Base-by-base conservation (phyloP, 2,113 vertebrate genomes). In the Seriola aureovittata region DNA sequence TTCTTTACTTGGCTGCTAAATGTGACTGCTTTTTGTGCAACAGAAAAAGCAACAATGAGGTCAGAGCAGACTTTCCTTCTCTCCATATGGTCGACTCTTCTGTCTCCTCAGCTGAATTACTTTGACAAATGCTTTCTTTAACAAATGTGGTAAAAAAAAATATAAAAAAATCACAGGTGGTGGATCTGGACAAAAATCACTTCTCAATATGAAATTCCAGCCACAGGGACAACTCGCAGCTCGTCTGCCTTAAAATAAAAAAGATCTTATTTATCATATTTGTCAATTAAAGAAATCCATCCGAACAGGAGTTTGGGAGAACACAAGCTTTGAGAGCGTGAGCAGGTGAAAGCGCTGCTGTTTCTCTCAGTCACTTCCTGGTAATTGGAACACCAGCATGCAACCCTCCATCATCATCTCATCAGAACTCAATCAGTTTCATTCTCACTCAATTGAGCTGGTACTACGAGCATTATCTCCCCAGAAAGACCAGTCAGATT, bases 361-460 rank as follows among this genome's bases (percentile, higher is more conserved):
- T 57, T 25, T 3, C 29, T 42, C 38, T 52, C 21, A 79, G 32
- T 67, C 62, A 71, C 38, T 77, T 79, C 72, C 23, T 13, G 29
- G 34, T 55, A 12, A 69, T 14, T 8, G 19, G 17, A 78, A 77
- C 38, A 7, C 38, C 2, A 7, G 32, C 60, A 40, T 2, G 4
- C 8, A 13, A 13, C 17, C 10, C 44, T 74, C 38, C 38, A 71
- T 71, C 59, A 81, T 29, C 64, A 81, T 0, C 54, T 68, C 48
- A 78, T 79, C 72, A 40, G 23, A 81, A 12, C 40, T 71, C 80
- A 44, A 66, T 87, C 52, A 73, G 36, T 25, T 64, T 55, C 25
- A 64, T 46, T 67, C 29, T 68, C 67, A 46, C 46, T 85, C 38
- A 83, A 42, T 69, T 40, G 7, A 81, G 76, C 32, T 12, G n/a